Evolutionary conservation across 2,888 invertebrate genomes (phyloP).

Genomic region (Lithophane semibrunnea): DNA sequence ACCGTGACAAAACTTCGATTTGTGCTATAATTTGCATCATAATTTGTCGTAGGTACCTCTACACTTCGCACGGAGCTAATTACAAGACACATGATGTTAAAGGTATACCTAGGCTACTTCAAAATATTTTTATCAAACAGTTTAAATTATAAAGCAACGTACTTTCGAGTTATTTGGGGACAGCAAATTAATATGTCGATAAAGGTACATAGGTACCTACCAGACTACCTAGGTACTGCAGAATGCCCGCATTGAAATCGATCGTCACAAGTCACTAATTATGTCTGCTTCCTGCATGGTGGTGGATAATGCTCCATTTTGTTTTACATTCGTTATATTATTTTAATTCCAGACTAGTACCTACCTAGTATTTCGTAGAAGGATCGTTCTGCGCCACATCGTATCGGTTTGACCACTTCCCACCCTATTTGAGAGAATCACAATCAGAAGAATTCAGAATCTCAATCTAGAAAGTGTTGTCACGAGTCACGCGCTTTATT

Average conservation of each 20-base stretch:
- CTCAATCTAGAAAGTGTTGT: neutral
- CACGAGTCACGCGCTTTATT: neutral
- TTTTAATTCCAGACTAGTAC: neutral
- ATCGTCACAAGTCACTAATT: slow-evolving; percentile 3
- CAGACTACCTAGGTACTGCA: neutral
- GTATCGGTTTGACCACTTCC: neutral
- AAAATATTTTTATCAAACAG: neutral
- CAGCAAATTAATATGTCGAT: neutral
- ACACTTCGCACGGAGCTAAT: neutral
- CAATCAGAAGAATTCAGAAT: neutral
- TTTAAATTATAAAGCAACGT: neutral
- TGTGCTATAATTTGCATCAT: slow-evolving; percentile 11
- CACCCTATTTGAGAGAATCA: neutral
- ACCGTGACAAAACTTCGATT: slow-evolving; percentile 27
- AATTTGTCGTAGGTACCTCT: neutral
- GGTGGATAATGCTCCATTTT: neutral
- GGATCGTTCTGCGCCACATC: neutral
- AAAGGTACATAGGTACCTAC: neutral
- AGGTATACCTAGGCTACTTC: slow-evolving; percentile 15
- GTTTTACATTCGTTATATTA: neutral
- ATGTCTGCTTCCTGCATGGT: neutral
- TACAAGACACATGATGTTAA: slow-evolving; percentile 26
- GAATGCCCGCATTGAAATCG: slow-evolving; percentile 31
- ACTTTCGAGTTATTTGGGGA: neutral
- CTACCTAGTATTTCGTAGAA: neutral